Evolutionary conservation across 2,797 vertebrate genomes (phyloP).

Genomic region (Champsocephalus esox): DNA sequence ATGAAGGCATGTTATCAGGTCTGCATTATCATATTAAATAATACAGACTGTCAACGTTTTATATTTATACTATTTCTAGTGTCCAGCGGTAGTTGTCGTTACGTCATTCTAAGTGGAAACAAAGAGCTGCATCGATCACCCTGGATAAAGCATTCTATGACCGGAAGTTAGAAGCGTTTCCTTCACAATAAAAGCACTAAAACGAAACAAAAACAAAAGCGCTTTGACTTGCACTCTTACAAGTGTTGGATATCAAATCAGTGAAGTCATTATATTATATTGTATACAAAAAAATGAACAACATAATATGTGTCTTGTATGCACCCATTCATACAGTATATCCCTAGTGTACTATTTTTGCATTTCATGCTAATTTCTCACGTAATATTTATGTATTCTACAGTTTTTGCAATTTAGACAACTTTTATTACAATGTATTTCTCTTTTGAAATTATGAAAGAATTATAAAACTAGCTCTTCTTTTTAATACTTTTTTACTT

Average conservation of each 20-base stretch:
- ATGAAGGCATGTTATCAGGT: too few relatives aligned
- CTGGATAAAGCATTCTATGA: background rate
- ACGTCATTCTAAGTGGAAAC: constrained; percentile 80
- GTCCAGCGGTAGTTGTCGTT: constrained; percentile 56
- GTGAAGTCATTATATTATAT: background rate
- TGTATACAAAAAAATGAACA: too few relatives aligned
- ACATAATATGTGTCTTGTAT: background rate
- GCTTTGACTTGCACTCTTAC: background rate
- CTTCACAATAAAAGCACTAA: constrained; percentile 51
- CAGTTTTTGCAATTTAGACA: too few relatives aligned
- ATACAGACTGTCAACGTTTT: background rate
- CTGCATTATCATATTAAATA: background rate
- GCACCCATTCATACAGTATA: background rate
- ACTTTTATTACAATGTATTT: background rate
- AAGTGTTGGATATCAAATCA: background rate
- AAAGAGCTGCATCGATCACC: constrained; percentile 62
- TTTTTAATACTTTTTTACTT: too few relatives aligned
- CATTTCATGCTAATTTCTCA: too few relatives aligned
- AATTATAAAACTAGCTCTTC: background rate
- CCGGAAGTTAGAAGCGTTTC: background rate
- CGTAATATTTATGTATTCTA: too few relatives aligned
- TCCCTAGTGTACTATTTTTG: background rate
- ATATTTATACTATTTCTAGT: background rate
- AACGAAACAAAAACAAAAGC: accelerated
- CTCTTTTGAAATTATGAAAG: background rate